Base-by-base conservation (phyloP, 2,113 vertebrate genomes). In the Oplegnathus fasciatus region DNA sequence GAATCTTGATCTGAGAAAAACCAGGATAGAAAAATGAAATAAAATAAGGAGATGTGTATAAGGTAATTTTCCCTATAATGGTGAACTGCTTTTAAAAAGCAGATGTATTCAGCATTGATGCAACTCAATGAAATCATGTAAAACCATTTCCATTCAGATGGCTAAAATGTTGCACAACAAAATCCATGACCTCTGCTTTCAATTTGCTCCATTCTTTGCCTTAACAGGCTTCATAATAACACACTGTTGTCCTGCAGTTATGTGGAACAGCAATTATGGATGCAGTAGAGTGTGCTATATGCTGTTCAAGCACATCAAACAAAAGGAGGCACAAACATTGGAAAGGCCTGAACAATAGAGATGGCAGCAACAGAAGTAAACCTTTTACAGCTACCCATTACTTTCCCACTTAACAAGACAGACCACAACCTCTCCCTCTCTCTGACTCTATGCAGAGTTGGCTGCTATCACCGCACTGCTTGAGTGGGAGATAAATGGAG, bases 401-500 rank as follows among this genome's bases (percentile, higher is more conserved):
- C 87, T 93, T 90, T 91, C 80, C 83, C 81, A 90, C 91, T 94
- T 92, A 92, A 90, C 89, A 81, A 91, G 87, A 89, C 75, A 60
- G 66, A 75, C 72, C 87, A 80, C 87, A 87, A 64, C 79, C 91
- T 92, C 86, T 86, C 77, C 42, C 50, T 80, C 85, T 76, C 72
- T 62, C 79, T 32, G 82, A 86, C 73, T 83, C 92, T 91, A 91
- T 91, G 90, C 92, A 92, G 92, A 93, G 91, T 90, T 84, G 83
- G 84, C 78, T 71, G 88, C 92, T 90, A 91, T 94, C 91, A 71
- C 82, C 50, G 58, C 40, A n/a, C 69, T 67, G 91, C 86, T 83
- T 73, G 87, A 88, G 92, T 68, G 90, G 89, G 93, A 95, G 94
- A 95, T 95, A 94, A 95, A 93, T 89, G 84, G 82, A 86, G 73